Evolutionary conservation across 1,140 invertebrate genomes (phyloP), one percentile per base, ranked within the genome.

Genomic region (Drosophila navojoa): DNA sequence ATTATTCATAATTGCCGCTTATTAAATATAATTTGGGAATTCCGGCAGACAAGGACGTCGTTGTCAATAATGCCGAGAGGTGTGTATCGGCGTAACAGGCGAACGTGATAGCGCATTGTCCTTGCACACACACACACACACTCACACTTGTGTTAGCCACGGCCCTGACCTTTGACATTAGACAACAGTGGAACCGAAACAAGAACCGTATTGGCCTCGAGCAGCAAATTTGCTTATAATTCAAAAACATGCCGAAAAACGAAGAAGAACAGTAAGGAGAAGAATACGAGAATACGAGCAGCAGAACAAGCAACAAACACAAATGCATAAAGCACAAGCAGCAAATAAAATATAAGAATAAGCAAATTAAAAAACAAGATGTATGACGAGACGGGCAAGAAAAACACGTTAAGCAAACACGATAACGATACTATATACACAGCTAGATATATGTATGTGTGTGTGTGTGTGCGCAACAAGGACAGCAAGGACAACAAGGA

Each of bases 331-430:
- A 40, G 60, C 29, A 60, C 54, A 32, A 45, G 61, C 49, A 32
- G 10, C 35, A 38, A 38, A 38, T 38, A 10, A 38, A 45, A 16
- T 16, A 15, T 7, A 45, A 45, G 42, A 45, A 16, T 16, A 45
- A 16, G 42, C 42, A 63, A 50, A 71, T 52, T 47, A 60, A 66
- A 57, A 64, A 27, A 27, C n/a, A 52, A 59, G 57, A 59, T 75
- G 60, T 72, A 79, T 69, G 74, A 71, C 70, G 52, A 78, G 71
- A 15, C 15, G 50, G 71, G 70, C 78, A 87, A 76, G 71, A 77
- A 87, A 81, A 87, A 86, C 82, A 86, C 79, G 81, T 87, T 87
- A 87, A 87, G 79, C 82, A 87, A 87, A 87, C 82, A 87, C 82
- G 82, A 87, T 89, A 87, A 89, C 84, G 72, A 89, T 90, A 82